A percentile compares a stretch with the other conserved stretches of the same genome.
Evolutionary conservation across 2,797 vertebrate species (phyloP).

Genomic region (Micrastur ruficollis): DNA sequence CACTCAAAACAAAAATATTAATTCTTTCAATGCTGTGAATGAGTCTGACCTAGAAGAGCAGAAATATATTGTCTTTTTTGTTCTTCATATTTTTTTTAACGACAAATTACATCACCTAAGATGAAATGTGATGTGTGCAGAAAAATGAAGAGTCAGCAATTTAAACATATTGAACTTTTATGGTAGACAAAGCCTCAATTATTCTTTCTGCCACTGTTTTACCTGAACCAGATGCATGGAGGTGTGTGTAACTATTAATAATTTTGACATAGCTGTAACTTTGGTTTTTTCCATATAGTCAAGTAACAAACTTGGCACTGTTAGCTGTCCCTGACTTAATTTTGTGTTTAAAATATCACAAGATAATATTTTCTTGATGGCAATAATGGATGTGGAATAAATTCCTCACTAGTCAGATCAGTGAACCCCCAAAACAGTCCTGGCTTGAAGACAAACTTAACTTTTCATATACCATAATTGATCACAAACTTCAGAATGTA

Average conservation of each 20-base stretch:
- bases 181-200: slow-evolving; percentile 26
- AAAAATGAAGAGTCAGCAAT: background rate
- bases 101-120: background rate
- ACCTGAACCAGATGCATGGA: background rate
- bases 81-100: background rate
- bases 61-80: background rate
- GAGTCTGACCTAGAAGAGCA: background rate
- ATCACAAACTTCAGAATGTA: background rate
- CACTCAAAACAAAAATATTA: background rate
- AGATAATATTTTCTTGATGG: background rate
- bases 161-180: slow-evolving; percentile 6
- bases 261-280: background rate
- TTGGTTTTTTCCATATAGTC: background rate
- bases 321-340: background rate
- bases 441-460: background rate
- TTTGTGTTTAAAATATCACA: background rate
- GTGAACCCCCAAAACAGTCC: background rate
- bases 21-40: background rate
- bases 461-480: background rate
- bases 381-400: background rate
- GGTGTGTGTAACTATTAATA: slow-evolving; percentile 9
- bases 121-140: background rate
- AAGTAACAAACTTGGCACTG: background rate
- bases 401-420: background rate
- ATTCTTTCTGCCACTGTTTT: background rate